phyloP scores from a whole-genome alignment of 2,113 vertebrate species.

The Microtus oregoni region DNA sequence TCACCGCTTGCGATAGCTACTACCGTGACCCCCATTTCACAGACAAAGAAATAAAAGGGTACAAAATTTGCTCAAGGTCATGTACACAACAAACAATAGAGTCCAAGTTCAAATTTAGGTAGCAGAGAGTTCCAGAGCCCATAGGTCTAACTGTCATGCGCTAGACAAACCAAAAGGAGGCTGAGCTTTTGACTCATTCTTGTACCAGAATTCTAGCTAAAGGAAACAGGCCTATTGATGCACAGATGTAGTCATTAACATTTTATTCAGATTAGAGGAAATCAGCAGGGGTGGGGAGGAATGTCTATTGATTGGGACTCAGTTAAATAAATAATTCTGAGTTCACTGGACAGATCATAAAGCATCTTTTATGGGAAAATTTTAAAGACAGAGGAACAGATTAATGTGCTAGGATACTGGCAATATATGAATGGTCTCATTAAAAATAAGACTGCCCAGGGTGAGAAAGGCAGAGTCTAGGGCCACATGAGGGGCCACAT shows the following conservation, averaged over 20 bases:
- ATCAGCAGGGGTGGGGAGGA: not conserved
- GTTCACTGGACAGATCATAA: not conserved
- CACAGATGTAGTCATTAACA: not conserved
- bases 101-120: not conserved
- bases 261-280: conserved; percentile 13
- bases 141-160: not conserved
- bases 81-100: not conserved
- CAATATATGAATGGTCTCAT: not conserved
- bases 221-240: not conserved
- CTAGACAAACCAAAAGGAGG: not conserved
- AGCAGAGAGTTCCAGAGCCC: not conserved
- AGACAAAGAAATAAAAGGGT: conserved; percentile 34
- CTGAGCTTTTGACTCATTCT: not conserved
- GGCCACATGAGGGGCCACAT: not conserved
- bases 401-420: not conserved
- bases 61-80: not conserved
- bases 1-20: not conserved
- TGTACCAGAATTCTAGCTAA: conserved; percentile 17
- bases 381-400: not conserved
- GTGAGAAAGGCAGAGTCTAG: not conserved
- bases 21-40: conserved; percentile 20
- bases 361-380: not conserved
- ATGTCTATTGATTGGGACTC: not conserved
- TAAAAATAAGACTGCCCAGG: not conserved
- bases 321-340: not conserved